Evolutionary conservation across 2,888 invertebrate species (phyloP), one percentile per base, ranked within the genome.

Genomic region (Oasisia sp.): DNA sequence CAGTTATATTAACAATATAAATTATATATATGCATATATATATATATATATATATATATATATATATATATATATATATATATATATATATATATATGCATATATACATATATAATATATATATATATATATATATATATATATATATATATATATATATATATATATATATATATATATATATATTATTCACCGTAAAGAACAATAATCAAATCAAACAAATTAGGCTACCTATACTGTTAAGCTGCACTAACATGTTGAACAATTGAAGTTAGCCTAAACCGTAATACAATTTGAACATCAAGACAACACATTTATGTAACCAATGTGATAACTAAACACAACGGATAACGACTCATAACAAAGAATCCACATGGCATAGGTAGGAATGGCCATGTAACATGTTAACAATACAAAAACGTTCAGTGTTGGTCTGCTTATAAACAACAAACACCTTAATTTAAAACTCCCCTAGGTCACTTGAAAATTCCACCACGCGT

Each of bases 111-210:
- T 89, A 89, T 89, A 89, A 89, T 89, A 89, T 89, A 89, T 89
- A 89, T 89, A 89, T 89, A 89, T 89, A 38, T 38, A 38, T 38
- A 38, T 38, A 38, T 38, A 38, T 38, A 38, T 89, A 89, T 89
- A 89, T 89, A 89, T 89, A 89, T 89, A 89, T 89, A 89, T 89
- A 89, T 89, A 89, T 89, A 89, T 89, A 89, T 89, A 89, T 89
- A 89, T 89, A 89, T 89, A 89, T 89, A 89, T 89, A 89, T 89
- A 89, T 89, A 89, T 89, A 89, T 89, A 89, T 91, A 44, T 91
- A 89, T 89, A 89, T 89, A 89, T 89, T 7, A 50, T 9, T 50
- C 12, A 12, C 12, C 9, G 11, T 50, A 9, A 12, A 50, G 50
- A 11, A 50, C 50, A 11, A 50, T 50, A 50, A 50, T 11, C 50